Conservation (phyloP, 2,888 invertebrate species). For the Lysandra coridon region DNA sequence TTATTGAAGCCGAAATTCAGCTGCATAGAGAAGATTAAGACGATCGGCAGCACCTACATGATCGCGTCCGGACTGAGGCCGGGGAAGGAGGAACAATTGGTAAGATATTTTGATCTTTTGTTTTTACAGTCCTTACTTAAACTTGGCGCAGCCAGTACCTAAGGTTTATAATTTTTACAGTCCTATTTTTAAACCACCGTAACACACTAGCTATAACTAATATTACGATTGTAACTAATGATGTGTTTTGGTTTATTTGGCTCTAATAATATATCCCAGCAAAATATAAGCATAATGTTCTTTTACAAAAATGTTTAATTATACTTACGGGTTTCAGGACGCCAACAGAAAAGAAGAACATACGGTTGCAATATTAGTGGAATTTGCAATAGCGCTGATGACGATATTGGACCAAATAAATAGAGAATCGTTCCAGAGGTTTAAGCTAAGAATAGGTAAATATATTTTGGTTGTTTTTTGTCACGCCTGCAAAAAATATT, state of each 20-base stretch:
- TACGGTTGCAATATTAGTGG: constrained; percentile 93
- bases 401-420: constrained; percentile 96
- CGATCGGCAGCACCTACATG: constrained; percentile 99
- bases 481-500: neutral
- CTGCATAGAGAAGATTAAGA: constrained; percentile 98
- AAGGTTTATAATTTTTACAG: no score
- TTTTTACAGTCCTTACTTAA: no score
- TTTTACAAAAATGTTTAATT: no score
- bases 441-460: constrained; percentile 94
- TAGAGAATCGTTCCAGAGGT: constrained; percentile 97
- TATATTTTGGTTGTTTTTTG: neutral
- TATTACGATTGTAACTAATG: no score
- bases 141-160: no score
- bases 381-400: constrained; percentile 96
- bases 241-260: no score
- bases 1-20: constrained; percentile 96
- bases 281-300: no score
- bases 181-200: no score
- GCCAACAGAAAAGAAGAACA: constrained; percentile 90
- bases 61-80: constrained; percentile 95
- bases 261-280: no score
- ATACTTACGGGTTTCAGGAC: constrained; percentile 79
- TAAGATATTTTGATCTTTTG: constrained; percentile 58
- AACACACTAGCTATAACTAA: no score
- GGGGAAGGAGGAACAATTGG: constrained; percentile 89